Base-by-base conservation (phyloP, 2,797 vertebrate species). In the Geotrypetes seraphini region DNA sequence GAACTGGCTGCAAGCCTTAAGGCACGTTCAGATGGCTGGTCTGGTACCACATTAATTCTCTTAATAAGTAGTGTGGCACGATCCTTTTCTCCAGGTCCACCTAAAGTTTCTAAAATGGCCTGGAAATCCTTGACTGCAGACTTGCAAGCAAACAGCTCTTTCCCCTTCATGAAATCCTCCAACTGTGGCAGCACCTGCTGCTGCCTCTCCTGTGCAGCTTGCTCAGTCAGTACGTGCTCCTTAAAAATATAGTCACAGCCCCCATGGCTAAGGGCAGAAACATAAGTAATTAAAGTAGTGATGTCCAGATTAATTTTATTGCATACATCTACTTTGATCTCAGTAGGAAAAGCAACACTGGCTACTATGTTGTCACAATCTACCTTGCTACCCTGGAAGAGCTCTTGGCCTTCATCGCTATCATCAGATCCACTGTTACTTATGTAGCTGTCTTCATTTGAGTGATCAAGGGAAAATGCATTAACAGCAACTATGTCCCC, bases 401-500 rank as follows among this genome's bases (percentile, higher is more conserved):
- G 53, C 2, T 70, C 61, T 2, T 50, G 54, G 5, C 28, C 55
- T 12, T 77, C 79, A 1, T 76, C 74, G 9, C 54, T 58, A 1
- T 50, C 56, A 10, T 79, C 75, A 0, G 71, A 78, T 12, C 73
- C 77, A 3, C 56, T 56, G 16, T 49, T 30, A 4, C 62, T 57
- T 3, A n/a, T 23, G 8, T 21, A 22, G 7, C 50, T 43, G 3
- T 41, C 41, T 33, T 67, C 73, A 17, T 56, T 37, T 4, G 60
- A 46, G 1, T 50, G 73, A 2, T 80, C 78, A 3, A 56, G 44
- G 1, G 5, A 39, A 10, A 57, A 43, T 1, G 73, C 48, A 39
- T 88, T 90, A 33, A 97, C 92, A 0, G 90, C 91, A 1, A 97
- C 88, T 0, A 97, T 66, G 45, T 98, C 94, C 2, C 95, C 94